Percentiles rank a stretch among this genome's conserved stretches.
Conservation (phyloP, 2,113 vertebrate genomes). For the Baryphthengus martii region DNA sequence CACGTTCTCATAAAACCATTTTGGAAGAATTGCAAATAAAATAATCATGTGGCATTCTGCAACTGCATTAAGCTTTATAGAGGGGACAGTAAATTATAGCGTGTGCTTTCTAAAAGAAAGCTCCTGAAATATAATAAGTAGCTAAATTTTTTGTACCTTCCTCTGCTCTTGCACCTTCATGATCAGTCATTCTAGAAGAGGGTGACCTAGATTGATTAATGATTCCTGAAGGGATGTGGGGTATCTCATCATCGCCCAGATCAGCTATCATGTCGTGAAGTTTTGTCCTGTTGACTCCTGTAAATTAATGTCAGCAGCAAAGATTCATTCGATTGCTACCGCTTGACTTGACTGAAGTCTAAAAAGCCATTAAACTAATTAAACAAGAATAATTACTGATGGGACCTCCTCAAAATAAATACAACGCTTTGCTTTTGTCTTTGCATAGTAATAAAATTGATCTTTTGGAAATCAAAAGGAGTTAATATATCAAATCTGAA, state of each 20-base stretch:
- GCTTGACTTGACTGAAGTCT: slow-evolving; percentile 61
- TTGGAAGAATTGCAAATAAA: neutral
- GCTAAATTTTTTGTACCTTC: slow-evolving; percentile 78
- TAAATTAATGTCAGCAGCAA: slow-evolving; percentile 79
- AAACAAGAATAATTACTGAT: slow-evolving; percentile 45
- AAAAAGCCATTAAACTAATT: slow-evolving; percentile 62
- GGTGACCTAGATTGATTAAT: slow-evolving; percentile 81
- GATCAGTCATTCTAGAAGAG: slow-evolving; percentile 81
- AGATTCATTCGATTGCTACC: slow-evolving; percentile 75
- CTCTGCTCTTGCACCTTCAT: slow-evolving; percentile 82
- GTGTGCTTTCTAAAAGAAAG: slow-evolving; percentile 51
- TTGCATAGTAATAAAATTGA: neutral
- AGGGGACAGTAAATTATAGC: slow-evolving; percentile 10
- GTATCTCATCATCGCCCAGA: slow-evolving; percentile 81
- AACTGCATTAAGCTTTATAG: slow-evolving; percentile 9
- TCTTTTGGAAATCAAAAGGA: slow-evolving; percentile 14
- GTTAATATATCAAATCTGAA: slow-evolving; percentile 1
- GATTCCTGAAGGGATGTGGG: slow-evolving; percentile 80
- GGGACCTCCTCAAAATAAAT: slow-evolving; percentile 52
- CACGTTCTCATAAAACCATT: neutral
- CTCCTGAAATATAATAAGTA: slow-evolving; percentile 69
- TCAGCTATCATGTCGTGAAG: slow-evolving; percentile 81
- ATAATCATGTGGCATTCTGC: neutral
- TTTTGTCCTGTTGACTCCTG: slow-evolving; percentile 82
- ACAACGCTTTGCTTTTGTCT: slow-evolving; percentile 9